phyloP scores from a whole-genome alignment of 1,140 invertebrate species.

The Centruroides sculpturatus region DNA sequence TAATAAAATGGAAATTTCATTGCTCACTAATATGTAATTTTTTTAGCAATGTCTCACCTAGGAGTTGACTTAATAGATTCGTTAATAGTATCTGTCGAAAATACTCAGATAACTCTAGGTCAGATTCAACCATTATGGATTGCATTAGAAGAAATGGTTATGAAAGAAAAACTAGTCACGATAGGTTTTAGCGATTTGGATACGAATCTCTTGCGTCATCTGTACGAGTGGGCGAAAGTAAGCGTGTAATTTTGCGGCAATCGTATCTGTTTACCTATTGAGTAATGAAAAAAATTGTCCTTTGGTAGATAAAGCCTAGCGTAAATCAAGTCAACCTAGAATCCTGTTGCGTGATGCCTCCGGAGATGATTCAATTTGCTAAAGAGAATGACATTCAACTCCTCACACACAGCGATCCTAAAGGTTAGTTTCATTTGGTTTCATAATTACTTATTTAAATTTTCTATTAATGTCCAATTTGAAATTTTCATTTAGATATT shows the following conservation, averaged over 20 bases:
- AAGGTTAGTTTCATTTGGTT: slow-evolving; percentile 40
- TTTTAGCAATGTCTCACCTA: slow-evolving; percentile 47
- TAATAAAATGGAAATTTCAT: neutral
- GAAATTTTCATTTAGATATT: slow-evolving; percentile 39
- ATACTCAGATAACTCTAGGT: slow-evolving; percentile 33
- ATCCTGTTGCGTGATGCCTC: slow-evolving; percentile 88
- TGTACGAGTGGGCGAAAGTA: slow-evolving; percentile 61
- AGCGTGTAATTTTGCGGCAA: slow-evolving; percentile 14
- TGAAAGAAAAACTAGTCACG: slow-evolving; percentile 46
- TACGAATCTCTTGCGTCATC: slow-evolving; percentile 52
- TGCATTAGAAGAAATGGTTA: slow-evolving; percentile 50
- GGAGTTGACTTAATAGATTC: slow-evolving; percentile 52
- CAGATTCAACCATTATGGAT: slow-evolving; percentile 55
- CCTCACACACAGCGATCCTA: slow-evolving; percentile 86
- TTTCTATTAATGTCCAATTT: neutral
- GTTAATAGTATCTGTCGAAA: slow-evolving; percentile 53
- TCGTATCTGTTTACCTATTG: slow-evolving; percentile 1
- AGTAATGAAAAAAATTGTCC: neutral
- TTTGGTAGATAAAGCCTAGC: slow-evolving; percentile 54
- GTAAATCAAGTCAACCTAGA: slow-evolving; percentile 92
- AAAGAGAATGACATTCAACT: slow-evolving; percentile 81
- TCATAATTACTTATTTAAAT: neutral
- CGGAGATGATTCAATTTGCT: slow-evolving; percentile 73
- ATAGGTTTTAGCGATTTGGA: slow-evolving; percentile 83
- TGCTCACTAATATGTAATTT: slow-evolving; percentile 5